These are phyloP conservation scores for Orthosia gothica DNA, from an alignment of 2,888 invertebrate genomes.

Conservation along the genomic window DNA sequence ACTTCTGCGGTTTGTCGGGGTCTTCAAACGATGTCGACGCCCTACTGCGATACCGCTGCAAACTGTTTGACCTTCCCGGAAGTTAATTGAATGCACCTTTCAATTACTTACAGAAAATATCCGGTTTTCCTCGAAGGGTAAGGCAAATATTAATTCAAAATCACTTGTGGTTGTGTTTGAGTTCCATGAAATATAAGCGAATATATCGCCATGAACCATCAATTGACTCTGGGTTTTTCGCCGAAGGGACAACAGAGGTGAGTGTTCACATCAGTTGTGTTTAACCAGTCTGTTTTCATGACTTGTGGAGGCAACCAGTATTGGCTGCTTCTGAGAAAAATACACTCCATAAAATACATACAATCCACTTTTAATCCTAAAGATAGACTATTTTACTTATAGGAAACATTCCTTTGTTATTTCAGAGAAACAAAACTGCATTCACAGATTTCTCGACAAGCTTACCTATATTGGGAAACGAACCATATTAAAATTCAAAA, in stretches of 20 bases:
- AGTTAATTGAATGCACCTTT: constrained; percentile 21
- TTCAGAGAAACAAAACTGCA: no score
- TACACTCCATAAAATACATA: background rate
- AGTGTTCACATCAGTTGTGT: background rate
- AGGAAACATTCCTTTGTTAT: no score
- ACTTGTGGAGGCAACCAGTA: background rate
- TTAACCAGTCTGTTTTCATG: background rate
- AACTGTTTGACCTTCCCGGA: background rate
- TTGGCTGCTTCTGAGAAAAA: background rate
- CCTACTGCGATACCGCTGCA: constrained; percentile 8
- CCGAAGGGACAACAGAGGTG: background rate
- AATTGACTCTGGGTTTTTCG: background rate
- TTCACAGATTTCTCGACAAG: no score
- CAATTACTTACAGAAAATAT: background rate
- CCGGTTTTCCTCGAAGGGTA: background rate
- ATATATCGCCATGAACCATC: no score
- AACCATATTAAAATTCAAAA: no score
- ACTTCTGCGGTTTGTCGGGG: constrained; percentile 35
- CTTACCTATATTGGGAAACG: no score
- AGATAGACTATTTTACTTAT: no score
- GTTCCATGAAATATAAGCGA: background rate
- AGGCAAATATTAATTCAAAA: background rate
- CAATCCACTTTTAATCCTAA: no score
- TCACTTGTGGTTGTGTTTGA: background rate
- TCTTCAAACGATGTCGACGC: constrained; percentile 36